Evolutionary conservation across 2,888 invertebrate species (phyloP), one percentile per base, ranked within the genome.

Genomic region (Electrophaes corylata): DNA sequence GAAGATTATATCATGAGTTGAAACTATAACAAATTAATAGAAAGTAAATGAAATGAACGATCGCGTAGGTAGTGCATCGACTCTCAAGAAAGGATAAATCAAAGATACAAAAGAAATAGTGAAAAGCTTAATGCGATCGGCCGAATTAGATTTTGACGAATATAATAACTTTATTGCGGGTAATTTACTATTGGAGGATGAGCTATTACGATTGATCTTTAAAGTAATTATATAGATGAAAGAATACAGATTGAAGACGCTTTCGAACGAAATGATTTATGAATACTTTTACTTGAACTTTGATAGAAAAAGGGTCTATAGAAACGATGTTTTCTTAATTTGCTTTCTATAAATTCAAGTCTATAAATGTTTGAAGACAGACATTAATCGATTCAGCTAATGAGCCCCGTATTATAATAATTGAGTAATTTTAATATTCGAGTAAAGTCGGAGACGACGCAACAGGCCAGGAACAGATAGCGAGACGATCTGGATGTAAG

Each of bases 41-140:
- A 62, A 60, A 60, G 57, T 40, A 46, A 65, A 55, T 26, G 48
- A 51, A 59, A 47, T 54, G 53, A 64, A 62, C 64, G 60, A 60
- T 64, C 62, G 62, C 59, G 63, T 63, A 59, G 51, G 19, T 57
- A 35, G 31, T 48, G 40, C 16, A 49, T 45, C 59, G 59, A 47
- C 43, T 48, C 55, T 40, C 45, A 57, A 63, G 47, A 6, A 8
- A 29, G 26, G 26, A 52, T 56, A 37, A 57, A 60, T 57, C 59
- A 10, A 55, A 55, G 57, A 48, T 35, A 59, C 45, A 46, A 47
- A 48, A 48, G 10, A 31, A 20, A 62, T 53, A 46, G 55, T 53
- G 33, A 45, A 41, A 41, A 48, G 8, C 12, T 40, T 33, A 11
- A 50, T 41, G 4, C 26, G 49, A 19, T 57, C 57, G 49, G 26